Evolutionary conservation across 2,888 invertebrate genomes (phyloP), one percentile per base, ranked within the genome.

Genomic region (Melikaiella ostensackeni): DNA sequence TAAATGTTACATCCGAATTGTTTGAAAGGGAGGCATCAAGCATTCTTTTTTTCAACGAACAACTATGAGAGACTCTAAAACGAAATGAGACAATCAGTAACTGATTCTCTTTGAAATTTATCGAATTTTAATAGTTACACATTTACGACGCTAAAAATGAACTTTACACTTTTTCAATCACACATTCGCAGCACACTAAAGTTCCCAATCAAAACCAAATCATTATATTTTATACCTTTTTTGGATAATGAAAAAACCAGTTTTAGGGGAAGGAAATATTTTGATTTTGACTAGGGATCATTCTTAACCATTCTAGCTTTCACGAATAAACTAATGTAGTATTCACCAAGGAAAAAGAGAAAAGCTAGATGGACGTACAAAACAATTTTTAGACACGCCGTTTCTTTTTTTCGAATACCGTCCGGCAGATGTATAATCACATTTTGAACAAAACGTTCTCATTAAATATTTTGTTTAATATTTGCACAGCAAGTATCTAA

Each of bases 61-160:
- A 13, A 27, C 30, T 30, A 13, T 6, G 30, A 33, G 30, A 70
- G 30, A 9, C 50, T 66, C 66, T 50, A 70, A 50, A 33, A 50
- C 50, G 30, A 50, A 50, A 70, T 55, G 70, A 55, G 50, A 55
- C 50, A 33, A 11, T 70, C 46, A 50, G 11, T 21, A 21, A 21
- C n/a, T 55, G 46, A n/a, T 70, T 50, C 50, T 82, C 79, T 75
- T 78, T 80, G 74, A 61, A 75, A 73, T 77, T 79, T 74, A 79
- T 80, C 38, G 75, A 78, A 78, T 80, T 82, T 75, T 77, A 82
- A 27, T 75, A 77, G 79, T 81, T 78, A 81, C 75, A 66, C 78
- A 50, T 74, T 24, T 59, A 42, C 81, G 79, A 81, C 70, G 61
- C 78, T 81, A 81, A 76, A 59, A 81, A 74, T 76, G 73, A 76